phyloP scores from a whole-genome alignment of 2,888 invertebrate genomes.

The Euclidia mi region DNA sequence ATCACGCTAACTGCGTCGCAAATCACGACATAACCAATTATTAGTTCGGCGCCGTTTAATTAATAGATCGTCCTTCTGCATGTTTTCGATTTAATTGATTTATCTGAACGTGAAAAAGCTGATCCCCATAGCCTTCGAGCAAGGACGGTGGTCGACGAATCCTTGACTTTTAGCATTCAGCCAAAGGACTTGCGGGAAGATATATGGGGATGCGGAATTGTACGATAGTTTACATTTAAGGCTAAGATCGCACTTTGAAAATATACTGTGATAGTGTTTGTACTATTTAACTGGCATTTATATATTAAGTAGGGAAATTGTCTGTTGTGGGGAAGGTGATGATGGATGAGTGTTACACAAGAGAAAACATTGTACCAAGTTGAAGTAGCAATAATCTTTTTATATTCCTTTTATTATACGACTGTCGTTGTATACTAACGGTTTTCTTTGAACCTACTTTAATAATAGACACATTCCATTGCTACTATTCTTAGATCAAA shows the following conservation, averaged over 20 bases:
- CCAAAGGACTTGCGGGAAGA: constrained; percentile 44
- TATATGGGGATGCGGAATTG: constrained; percentile 30
- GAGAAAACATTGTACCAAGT: too few species aligned
- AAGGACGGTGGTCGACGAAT: constrained; percentile 47
- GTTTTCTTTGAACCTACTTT: too few species aligned
- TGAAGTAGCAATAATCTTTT: too few species aligned
- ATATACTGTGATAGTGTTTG: too few species aligned
- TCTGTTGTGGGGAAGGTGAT: too few species aligned
- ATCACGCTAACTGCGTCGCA: neutral
- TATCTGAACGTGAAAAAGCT: constrained; percentile 11
- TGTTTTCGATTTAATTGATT: constrained; percentile 29
- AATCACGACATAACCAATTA: constrained; percentile 3
- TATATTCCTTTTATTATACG: too few species aligned
- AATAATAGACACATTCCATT: too few species aligned
- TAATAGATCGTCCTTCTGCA: constrained; percentile 25
- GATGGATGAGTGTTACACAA: too few species aligned
- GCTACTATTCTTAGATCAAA: too few species aligned
- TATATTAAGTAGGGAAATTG: too few species aligned
- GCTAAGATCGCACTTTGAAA: neutral
- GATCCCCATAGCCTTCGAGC: constrained; percentile 37
- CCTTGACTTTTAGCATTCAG: constrained; percentile 53
- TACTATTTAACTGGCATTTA: too few species aligned
- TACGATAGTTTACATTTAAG: neutral
- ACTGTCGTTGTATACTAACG: too few species aligned
- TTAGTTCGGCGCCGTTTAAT: constrained; percentile 12